A percentile compares a stretch with the other conserved stretches of the same genome.
These are phyloP conservation scores for Polyodon spathula DNA, from an alignment of 2,113 vertebrate species.

Conservation along the genomic window DNA sequence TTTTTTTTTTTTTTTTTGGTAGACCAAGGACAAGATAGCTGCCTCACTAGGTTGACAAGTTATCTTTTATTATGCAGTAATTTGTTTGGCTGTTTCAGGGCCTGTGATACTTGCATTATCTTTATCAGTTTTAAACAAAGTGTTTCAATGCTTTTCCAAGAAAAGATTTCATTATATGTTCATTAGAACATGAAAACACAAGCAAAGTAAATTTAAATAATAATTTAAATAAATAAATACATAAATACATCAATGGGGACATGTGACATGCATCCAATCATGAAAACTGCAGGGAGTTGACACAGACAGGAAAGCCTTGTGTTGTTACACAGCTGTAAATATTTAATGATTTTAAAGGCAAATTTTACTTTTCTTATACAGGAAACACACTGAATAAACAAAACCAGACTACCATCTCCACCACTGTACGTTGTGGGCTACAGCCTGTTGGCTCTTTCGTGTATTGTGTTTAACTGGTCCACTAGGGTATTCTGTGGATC, in stretches of 20 bases:
- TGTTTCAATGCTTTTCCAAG: too few relatives aligned
- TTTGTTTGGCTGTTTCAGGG: too few relatives aligned
- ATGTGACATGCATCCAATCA: conserved; percentile 54
- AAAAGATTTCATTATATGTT: too few relatives aligned
- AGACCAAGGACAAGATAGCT: conserved; percentile 47
- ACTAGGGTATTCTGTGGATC: too few relatives aligned
- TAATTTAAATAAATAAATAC: conserved; percentile 12
- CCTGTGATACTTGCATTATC: too few relatives aligned
- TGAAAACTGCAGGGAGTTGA: conserved; percentile 66
- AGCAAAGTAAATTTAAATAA: too few relatives aligned
- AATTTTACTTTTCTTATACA: conserved; percentile 38
- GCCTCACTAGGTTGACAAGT: conserved; percentile 37
- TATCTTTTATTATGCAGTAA: conserved; percentile 41
- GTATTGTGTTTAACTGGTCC: too few relatives aligned
- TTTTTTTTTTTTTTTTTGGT: conserved; percentile 36
- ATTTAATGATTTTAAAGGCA: conserved; percentile 56
- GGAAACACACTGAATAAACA: conserved; percentile 33
- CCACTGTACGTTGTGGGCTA: too few relatives aligned
- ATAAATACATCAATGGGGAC: conserved; percentile 43
- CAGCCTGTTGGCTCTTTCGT: too few relatives aligned
- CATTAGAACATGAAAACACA: too few relatives aligned
- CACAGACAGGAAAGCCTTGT: conserved; percentile 59
- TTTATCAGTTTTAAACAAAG: too few relatives aligned
- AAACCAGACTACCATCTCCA: background rate
- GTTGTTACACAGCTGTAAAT: conserved; percentile 57